phyloP scores from a whole-genome alignment of 2,888 invertebrate species.

The Apodemia duryi region DNA sequence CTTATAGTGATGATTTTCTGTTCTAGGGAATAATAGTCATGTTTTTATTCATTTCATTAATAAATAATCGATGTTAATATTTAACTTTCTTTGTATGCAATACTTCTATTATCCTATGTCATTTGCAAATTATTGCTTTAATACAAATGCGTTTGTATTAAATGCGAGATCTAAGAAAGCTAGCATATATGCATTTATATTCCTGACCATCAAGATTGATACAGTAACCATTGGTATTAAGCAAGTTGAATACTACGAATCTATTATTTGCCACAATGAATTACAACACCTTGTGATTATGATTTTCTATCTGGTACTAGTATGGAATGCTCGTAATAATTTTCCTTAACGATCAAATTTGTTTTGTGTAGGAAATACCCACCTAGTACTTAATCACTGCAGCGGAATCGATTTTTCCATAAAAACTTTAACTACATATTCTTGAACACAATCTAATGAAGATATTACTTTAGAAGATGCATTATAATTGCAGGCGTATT shows the following conservation, averaged over 20 bases:
- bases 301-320: slow-evolving; percentile 2
- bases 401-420: not conserved
- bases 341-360: slow-evolving; percentile 15
- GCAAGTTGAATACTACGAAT: slow-evolving; percentile 7
- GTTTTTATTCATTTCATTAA: too few relatives aligned
- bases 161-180: not conserved
- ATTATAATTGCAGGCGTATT: not conserved
- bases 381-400: slow-evolving; percentile 1
- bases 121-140: not conserved
- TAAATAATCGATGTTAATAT: too few relatives aligned
- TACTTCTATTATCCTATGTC: too few relatives aligned
- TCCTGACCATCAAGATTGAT: not conserved
- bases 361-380: slow-evolving; percentile 13
- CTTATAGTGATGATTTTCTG: too few relatives aligned
- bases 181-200: not conserved
- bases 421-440: not conserved
- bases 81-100: too few relatives aligned
- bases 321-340: slow-evolving; percentile 8
- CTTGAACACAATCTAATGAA: slow-evolving; percentile 16
- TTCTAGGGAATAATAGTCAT: too few relatives aligned
- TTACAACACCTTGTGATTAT: slow-evolving; percentile 3
- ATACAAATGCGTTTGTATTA: not conserved
- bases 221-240: slow-evolving; percentile 6
- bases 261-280: slow-evolving; percentile 1
- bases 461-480: not conserved